A percentile compares a stretch with the other conserved stretches of the same genome.
Evolutionary conservation across 30 jellyfish, hydroid and myxozoan species (phyloP).

Genomic region (Chironex yamaguchii): DNA sequence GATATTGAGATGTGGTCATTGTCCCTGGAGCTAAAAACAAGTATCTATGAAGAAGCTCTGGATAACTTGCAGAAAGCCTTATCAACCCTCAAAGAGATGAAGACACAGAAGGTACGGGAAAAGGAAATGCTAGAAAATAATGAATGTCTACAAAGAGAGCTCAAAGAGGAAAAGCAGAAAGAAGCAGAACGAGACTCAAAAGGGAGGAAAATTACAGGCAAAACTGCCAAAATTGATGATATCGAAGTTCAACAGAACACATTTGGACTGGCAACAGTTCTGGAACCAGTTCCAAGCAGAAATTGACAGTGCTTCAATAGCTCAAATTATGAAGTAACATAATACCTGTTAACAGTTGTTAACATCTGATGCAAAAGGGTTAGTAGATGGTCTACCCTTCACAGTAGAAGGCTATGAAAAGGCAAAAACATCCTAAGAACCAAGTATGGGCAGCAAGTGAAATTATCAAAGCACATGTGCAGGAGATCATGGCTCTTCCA

Average conservation of each 20-base stretch:
- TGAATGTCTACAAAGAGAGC: too few species aligned
- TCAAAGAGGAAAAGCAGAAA: too few species aligned
- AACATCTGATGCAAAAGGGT: constrained; percentile 31
- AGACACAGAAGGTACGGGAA: too few species aligned
- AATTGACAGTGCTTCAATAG: constrained; percentile 28
- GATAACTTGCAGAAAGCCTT: too few species aligned
- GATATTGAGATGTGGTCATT: too few species aligned
- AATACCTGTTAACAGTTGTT: constrained; percentile 50
- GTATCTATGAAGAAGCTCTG: too few species aligned
- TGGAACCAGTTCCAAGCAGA: constrained; percentile 59
- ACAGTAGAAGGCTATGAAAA: constrained; percentile 39
- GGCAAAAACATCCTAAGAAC: constrained; percentile 60
- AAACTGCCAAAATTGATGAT: constrained; percentile 42
- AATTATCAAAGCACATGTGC: constrained; percentile 61
- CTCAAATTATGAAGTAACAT: constrained; percentile 39
- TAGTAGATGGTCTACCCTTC: constrained; percentile 48
- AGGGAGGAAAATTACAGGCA: too few species aligned
- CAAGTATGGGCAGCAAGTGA: constrained; percentile 33
- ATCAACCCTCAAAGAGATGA: too few species aligned
- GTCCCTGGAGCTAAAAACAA: too few species aligned
- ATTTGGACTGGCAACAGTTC: constrained; percentile 62
- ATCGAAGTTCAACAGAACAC: constrained; percentile 60
- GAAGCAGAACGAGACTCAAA: too few species aligned
- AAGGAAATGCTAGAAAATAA: too few species aligned
- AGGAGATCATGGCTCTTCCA: constrained; percentile 60